Base-by-base conservation (phyloP, 92 coral and sea anemone genomes). In the Epizoanthus rinbou region DNA sequence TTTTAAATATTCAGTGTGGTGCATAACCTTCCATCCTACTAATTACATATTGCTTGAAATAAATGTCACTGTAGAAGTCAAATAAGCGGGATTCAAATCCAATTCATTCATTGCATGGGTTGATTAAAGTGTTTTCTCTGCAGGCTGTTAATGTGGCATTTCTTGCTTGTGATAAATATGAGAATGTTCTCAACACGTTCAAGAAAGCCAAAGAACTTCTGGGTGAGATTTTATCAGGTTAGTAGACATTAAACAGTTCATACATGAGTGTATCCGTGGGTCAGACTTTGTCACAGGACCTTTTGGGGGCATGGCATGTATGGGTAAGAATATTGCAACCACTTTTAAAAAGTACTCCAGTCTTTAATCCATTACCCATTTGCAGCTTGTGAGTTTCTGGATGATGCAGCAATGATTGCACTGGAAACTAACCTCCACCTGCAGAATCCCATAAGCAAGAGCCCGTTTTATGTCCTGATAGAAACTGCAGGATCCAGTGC, bases 171-270 rank as follows among this genome's bases (percentile, higher is more conserved):
- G 75, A 80, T 52, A 94, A 84, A 78, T 96, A 86, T 81, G 81
- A 87, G 24, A 82, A 89, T 80, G 97, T 96, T 18, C 93, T 88
- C 47, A 78, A 58, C 43, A 87, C 94, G 11, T 96, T 94, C 82
- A 88, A 92, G 79, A 81, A 87, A 69, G 98, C 98, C 19, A 90
- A 90, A 64, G 33, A 10, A 31, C 86, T 90, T 87, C 89, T 97
- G 43, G 99, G 98, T 68, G 99, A 97, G 85, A 95, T 92, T 37
- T 67, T 97, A 68, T 97, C 99, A 71, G 97, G 97, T 93, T 69
- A 3, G 74, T 47, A 5, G n/a, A 43, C 31, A 10, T 18, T 43
- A 5, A 4, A 41, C 14, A 73, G 22, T 41, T 17, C 22, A 17
- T 17, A 17, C 59, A 41, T 45, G 35, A 73, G 43, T 47, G 13